Percentiles rank a stretch among this genome's conserved stretches.
Conservation (phyloP, 2,797 vertebrate genomes). For the Syndactyla subalaris region DNA sequence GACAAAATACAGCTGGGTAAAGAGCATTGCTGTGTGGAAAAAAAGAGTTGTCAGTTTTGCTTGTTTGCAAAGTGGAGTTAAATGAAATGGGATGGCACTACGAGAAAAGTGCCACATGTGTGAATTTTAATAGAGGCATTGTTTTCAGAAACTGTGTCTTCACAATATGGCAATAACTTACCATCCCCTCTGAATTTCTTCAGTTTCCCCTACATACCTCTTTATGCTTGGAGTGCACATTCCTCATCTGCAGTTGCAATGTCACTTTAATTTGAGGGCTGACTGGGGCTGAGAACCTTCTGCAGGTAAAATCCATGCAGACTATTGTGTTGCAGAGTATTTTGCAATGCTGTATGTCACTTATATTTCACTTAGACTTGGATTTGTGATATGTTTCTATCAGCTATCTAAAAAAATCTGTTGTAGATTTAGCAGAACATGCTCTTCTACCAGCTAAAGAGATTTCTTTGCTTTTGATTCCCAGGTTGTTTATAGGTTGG, state of each 20-base stretch:
- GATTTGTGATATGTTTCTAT: background rate
- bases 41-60: background rate
- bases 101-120: background rate
- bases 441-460: background rate
- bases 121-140: background rate
- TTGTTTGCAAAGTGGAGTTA: background rate
- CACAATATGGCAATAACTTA: background rate
- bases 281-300: background rate
- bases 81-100: background rate
- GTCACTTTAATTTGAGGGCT: background rate
- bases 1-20: background rate
- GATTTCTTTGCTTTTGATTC: background rate
- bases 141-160: background rate
- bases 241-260: background rate
- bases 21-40: background rate
- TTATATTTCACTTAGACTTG: background rate
- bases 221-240: background rate
- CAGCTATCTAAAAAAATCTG: background rate
- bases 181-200: background rate
- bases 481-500: background rate
- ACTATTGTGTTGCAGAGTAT: background rate
- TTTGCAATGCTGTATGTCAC: background rate
- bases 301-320: fast-evolving
- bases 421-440: background rate
- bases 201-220: background rate